Evolutionary conservation across 2,113 vertebrate genomes (phyloP).

Genomic region (Dicrurus megarhynchus): DNA sequence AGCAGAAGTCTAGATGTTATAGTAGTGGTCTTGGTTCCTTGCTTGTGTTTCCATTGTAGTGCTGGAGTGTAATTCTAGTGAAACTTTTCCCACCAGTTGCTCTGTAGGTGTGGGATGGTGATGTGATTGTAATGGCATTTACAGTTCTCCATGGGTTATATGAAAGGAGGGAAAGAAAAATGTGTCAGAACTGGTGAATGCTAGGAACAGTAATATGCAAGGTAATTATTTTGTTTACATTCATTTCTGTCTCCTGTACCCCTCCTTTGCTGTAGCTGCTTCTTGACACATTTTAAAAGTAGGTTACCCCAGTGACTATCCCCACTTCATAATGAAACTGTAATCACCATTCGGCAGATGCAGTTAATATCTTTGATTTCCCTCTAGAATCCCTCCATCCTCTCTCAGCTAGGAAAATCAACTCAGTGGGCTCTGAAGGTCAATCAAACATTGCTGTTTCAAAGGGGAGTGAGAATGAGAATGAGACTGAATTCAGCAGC

Average conservation of each 20-base stretch:
- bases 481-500: conserved; percentile 11
- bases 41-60: neutral
- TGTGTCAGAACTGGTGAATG: neutral
- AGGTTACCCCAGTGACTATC: neutral
- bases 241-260: neutral
- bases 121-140: neutral
- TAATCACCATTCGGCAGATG: neutral
- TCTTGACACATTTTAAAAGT: neutral
- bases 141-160: neutral
- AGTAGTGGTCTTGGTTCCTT: neutral
- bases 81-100: neutral
- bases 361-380: conserved; percentile 34
- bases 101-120: neutral
- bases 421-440: neutral
- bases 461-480: neutral
- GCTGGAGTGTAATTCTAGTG: neutral
- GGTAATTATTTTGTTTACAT: conserved; percentile 4
- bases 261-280: neutral
- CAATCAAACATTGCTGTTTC: neutral
- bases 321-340: neutral
- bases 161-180: neutral
- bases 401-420: conserved; percentile 9
- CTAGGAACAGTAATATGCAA: neutral
- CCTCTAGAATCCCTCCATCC: neutral
- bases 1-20: neutral